phyloP scores from a whole-genome alignment of 2,888 invertebrate species.

The Mystacides longicornis region DNA sequence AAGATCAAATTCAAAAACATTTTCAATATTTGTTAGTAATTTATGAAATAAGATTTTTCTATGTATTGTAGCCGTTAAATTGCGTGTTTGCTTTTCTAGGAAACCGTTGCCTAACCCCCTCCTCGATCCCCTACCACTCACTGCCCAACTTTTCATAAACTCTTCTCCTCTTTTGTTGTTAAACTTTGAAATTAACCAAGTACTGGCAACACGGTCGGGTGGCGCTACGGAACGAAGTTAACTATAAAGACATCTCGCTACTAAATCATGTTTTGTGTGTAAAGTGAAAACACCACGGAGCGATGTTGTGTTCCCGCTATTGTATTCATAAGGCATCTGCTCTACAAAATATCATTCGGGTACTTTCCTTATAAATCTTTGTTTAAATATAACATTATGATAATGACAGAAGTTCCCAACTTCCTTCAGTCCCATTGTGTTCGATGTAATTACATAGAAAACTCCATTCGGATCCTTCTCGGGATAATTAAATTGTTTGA shows the following conservation, averaged over 20 bases:
- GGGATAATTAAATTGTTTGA: too few relatives aligned
- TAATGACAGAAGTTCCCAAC: slow-evolving; percentile 1
- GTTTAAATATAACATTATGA: neutral
- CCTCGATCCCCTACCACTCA: neutral
- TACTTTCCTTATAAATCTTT: slow-evolving; percentile 1
- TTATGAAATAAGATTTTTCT: too few relatives aligned
- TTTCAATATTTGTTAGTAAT: too few relatives aligned
- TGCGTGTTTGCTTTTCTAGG: too few relatives aligned
- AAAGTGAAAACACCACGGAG: neutral
- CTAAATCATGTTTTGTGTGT: slow-evolving; percentile 7
- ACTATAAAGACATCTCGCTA: slow-evolving; percentile 7
- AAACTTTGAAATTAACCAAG: slow-evolving; percentile 12
- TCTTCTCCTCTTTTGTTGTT: slow-evolving; percentile 9
- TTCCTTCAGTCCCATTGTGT: neutral
- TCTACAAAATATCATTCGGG: neutral
- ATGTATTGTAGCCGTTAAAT: too few relatives aligned
- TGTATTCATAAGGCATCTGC: slow-evolving; percentile 4
- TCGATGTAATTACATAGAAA: neutral
- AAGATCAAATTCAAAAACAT: too few relatives aligned
- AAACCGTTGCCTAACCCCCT: too few relatives aligned
- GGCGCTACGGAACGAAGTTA: slow-evolving; percentile 9
- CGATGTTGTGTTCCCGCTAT: neutral
- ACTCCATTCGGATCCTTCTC: neutral
- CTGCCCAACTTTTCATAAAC: slow-evolving; percentile 4
- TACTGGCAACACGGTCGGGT: too few relatives aligned